phyloP scores from a whole-genome alignment of 64 coral and sea anemone genomes.

The Pocillopora verrucosa region DNA sequence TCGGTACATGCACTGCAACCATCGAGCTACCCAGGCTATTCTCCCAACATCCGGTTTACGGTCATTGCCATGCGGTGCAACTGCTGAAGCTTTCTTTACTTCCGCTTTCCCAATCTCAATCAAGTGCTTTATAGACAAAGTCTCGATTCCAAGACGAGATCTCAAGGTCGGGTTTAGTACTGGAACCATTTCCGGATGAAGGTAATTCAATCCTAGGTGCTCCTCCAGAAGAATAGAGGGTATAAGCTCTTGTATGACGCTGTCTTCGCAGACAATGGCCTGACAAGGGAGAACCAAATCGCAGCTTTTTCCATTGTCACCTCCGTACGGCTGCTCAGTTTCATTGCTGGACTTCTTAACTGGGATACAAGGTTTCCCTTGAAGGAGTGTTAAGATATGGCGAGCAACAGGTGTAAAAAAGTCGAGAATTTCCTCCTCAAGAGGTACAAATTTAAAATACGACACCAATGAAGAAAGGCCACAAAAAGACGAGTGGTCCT shows the following conservation, averaged over 20 bases:
- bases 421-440: slow-evolving; percentile 91
- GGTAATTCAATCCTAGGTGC: slow-evolving; percentile 66
- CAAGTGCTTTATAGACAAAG: slow-evolving; percentile 73
- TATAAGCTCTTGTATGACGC: slow-evolving; percentile 32
- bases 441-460: slow-evolving; percentile 83
- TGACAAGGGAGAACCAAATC: slow-evolving; percentile 74
- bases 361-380: slow-evolving; percentile 78
- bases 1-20: slow-evolving; percentile 83
- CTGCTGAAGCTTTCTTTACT: slow-evolving; percentile 22
- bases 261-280: slow-evolving; percentile 74
- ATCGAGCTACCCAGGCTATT: slow-evolving; percentile 67
- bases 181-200: slow-evolving; percentile 54
- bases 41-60: background rate
- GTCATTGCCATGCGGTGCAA: background rate
- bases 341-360: slow-evolving; percentile 12
- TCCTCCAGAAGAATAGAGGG: slow-evolving; percentile 43
- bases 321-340: background rate
- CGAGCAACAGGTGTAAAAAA: slow-evolving; percentile 86
- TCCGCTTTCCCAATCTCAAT: slow-evolving; percentile 77
- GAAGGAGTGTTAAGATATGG: slow-evolving; percentile 65
- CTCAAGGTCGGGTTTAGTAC: slow-evolving; percentile 70
- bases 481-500: slow-evolving; percentile 71
- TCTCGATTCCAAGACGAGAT: slow-evolving; percentile 74
- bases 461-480: slow-evolving; percentile 59
- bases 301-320: background rate